Conservation (phyloP, 1,140 invertebrate genomes). For the Diprion similis region DNA sequence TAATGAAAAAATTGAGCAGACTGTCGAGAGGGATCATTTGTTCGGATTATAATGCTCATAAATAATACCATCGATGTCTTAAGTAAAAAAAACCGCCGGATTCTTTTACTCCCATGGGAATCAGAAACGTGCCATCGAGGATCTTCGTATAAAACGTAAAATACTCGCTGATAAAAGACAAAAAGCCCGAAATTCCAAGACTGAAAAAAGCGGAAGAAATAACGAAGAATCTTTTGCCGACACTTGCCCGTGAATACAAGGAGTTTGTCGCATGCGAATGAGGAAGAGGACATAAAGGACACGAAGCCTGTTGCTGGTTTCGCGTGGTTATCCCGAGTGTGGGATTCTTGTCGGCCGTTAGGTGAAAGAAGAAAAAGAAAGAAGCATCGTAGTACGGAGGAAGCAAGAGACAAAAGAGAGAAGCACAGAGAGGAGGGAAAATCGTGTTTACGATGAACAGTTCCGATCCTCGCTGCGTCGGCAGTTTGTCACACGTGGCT, state of each 20-base stretch:
- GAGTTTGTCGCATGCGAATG: not conserved
- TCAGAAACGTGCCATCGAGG: no score
- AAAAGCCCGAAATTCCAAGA: no score
- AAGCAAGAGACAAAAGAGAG: not conserved
- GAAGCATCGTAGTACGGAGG: not conserved
- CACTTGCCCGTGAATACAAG: not conserved
- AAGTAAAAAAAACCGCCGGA: no score
- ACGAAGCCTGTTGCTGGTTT: not conserved
- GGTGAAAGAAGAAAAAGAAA: not conserved
- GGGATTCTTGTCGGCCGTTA: not conserved
- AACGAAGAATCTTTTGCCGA: not conserved
- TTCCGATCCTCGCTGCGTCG: not conserved
- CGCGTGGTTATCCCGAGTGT: not conserved
- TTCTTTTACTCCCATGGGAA: no score
- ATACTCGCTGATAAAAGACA: no score
- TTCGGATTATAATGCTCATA: no score
- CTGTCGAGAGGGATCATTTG: no score
- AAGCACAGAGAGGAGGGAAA: not conserved
- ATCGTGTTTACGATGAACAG: slow-evolving; percentile 5
- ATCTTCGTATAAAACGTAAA: no score
- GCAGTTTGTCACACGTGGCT: slow-evolving; percentile 6
- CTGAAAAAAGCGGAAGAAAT: not conserved
- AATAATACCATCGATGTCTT: no score
- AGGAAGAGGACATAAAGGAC: not conserved
- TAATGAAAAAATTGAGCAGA: no score